Base-by-base conservation (phyloP, 2,113 vertebrate genomes). In the Uria lomvia region DNA sequence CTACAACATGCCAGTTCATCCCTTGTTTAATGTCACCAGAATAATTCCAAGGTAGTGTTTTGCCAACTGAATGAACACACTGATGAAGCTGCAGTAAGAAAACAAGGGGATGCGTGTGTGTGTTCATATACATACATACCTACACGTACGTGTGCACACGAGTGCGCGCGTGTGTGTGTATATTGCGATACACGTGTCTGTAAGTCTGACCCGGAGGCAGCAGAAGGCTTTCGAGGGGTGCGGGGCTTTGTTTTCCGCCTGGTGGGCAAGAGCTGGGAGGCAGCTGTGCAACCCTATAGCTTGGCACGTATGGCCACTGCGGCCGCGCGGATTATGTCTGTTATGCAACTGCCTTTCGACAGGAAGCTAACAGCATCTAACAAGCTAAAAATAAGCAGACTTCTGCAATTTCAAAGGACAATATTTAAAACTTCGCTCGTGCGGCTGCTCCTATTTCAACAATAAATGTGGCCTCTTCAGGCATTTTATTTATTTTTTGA, bases 381-480 rank as follows among this genome's bases (percentile, higher is more conserved):
- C n/a, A 59, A 52, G 70, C 52, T 84, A 86, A 96, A 92, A 95
- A 96, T 93, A 95, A 87, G 27, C 62, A 82, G 93, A 67, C 81
- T 87, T 85, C 58, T 75, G 10, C 72, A 66, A 86, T 89, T 83
- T 96, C 76, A 76, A 89, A 91, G 38, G 68, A 42, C 43, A 74
- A 5, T 56, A 63, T 88, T 91, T 94, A 74, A 79, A 84, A 86
- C 36, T 71, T 86, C 1, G 1, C 9, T 77, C 30, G n/a, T 42
- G 50, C 3, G 2, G 14, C 42, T 68, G 77, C 42, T 91, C 60
- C 34, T 55, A 9, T 89, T 91, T 91, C 70, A 81, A 74, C 40
- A 88, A 58, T 78, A 62, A 81, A 91, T 58, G n/a, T 72, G 71
- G 8, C 15, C 45, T 60, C 42, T 82, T 78, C 34, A 81, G 72